phyloP scores from a whole-genome alignment of 2,797 vertebrate species.

The Steatocranus sp. region DNA sequence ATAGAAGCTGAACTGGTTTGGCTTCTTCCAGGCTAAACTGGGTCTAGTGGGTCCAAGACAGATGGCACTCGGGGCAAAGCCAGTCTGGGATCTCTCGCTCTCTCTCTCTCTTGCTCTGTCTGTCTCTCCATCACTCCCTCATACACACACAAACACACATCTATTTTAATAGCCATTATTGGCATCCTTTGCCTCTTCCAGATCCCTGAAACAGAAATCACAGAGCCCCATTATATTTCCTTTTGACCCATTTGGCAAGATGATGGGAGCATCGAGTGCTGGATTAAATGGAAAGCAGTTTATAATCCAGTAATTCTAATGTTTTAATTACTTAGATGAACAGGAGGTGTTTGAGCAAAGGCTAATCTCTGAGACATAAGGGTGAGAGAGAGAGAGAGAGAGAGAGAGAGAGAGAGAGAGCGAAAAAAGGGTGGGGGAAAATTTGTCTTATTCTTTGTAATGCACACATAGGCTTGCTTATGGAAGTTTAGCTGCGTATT shows the following conservation, averaged over 20 bases:
- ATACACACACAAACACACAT: constrained; percentile 34
- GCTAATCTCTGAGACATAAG: constrained; percentile 77
- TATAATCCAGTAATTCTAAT: constrained; percentile 77
- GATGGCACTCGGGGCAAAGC: constrained; percentile 70
- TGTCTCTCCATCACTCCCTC: background rate
- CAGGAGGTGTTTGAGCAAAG: constrained; percentile 76
- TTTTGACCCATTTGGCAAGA: constrained; percentile 75
- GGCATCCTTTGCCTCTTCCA: constrained; percentile 70
- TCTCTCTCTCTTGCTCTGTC: constrained; percentile 7
- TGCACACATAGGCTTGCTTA: constrained; percentile 26
- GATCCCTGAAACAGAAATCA: constrained; percentile 73
- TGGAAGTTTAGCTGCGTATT: constrained; percentile 55
- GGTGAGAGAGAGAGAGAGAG: constrained; percentile 17
- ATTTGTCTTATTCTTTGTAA: constrained; percentile 55
- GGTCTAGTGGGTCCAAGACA: constrained; percentile 71
- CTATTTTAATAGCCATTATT: constrained; percentile 73
- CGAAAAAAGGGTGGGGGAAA: background rate
- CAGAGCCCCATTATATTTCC: constrained; percentile 73
- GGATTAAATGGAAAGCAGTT: constrained; percentile 75
- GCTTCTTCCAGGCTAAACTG: constrained; percentile 65
- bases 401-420: background rate
- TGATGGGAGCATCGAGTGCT: constrained; percentile 56
- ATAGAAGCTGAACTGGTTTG: constrained; percentile 61
- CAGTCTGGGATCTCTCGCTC: constrained; percentile 42
- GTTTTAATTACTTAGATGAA: constrained; percentile 80